Evolutionary conservation across 2,797 vertebrate species (phyloP), one percentile per base, ranked within the genome.

Genomic region (Florisuga fusca): DNA sequence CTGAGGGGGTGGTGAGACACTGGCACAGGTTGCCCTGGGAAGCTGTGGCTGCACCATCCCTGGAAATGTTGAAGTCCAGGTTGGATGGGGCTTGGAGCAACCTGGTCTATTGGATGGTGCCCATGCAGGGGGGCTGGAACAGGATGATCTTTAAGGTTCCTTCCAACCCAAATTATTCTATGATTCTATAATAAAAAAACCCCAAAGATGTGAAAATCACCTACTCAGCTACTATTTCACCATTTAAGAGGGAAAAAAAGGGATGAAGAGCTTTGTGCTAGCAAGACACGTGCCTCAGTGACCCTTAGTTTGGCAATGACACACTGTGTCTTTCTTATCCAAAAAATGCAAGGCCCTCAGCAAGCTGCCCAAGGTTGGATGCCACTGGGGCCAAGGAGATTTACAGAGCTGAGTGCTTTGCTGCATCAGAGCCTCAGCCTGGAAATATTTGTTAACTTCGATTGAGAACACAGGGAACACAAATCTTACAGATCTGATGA

Each of bases 321-420:
- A 64, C 55, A 19, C 31, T 29, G 81, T 91, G 66, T 67, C 63
- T 87, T 82, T 92, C 63, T 87, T 92, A 91, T 84, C 67, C 66
- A 59, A n/a, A 92, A 86, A 71, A 68, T 34, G 53, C 93, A 95
- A 94, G 88, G 80, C 82, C 84, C 63, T 79, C 64, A 71, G 48
- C 31, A 38, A 46, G 9, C 76, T 87, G 36, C 67, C 76, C 80
- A 84, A 94, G 38, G 85, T 79, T 85, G 53, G 29, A 25, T 59
- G 1, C 20, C 45, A 33, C 59, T 27, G 81, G 77, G 81, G 74
- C 88, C 90, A 92, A 93, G 73, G 88, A 90, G 88, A 82, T 90
- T 29, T 21, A 57, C 59, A 63, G n/a, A 84, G 74, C 67, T 69
- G 84, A 76, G 45, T 6, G n/a, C 76, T 77, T 59, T 79, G 84